A percentile compares a stretch with the other conserved stretches of the same genome.
Conservation (phyloP, 1,140 invertebrate genomes). For the Zophobas morio region DNA sequence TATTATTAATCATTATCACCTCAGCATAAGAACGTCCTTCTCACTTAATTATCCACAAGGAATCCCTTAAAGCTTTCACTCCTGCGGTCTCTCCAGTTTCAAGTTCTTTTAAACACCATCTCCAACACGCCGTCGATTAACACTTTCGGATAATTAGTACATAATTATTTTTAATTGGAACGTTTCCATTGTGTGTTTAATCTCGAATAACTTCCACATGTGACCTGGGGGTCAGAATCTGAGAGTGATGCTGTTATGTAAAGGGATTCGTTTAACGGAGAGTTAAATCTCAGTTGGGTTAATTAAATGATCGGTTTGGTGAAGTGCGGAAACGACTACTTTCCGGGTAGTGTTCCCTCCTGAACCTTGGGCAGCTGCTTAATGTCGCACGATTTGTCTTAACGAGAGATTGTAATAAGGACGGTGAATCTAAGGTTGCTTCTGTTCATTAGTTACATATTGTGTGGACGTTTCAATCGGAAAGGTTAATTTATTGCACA, state of each 20-base stretch:
- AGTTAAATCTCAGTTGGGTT: neutral
- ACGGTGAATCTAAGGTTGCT: constrained; percentile 29
- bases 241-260: neutral
- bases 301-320: neutral
- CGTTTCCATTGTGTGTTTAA: neutral
- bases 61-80: constrained; percentile 2
- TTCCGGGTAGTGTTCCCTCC: neutral
- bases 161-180: constrained; percentile 1
- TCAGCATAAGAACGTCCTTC: neutral
- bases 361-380: constrained; percentile 2
- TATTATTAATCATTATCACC: neutral
- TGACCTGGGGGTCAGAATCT: neutral
- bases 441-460: constrained; percentile 33
- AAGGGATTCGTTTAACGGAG: neutral
- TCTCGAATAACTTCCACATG: neutral
- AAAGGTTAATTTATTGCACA: constrained; percentile 23
- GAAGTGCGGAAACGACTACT: constrained; percentile 11
- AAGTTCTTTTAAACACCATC: neutral
- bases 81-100: neutral
- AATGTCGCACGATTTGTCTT: constrained; percentile 36
- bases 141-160: neutral
- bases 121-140: neutral
- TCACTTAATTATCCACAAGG: neutral
- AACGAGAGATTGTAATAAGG: constrained; percentile 30
- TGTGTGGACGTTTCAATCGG: constrained; percentile 20